phyloP scores from a whole-genome alignment of 2,113 vertebrate species.

The Oreochromis aureus region DNA sequence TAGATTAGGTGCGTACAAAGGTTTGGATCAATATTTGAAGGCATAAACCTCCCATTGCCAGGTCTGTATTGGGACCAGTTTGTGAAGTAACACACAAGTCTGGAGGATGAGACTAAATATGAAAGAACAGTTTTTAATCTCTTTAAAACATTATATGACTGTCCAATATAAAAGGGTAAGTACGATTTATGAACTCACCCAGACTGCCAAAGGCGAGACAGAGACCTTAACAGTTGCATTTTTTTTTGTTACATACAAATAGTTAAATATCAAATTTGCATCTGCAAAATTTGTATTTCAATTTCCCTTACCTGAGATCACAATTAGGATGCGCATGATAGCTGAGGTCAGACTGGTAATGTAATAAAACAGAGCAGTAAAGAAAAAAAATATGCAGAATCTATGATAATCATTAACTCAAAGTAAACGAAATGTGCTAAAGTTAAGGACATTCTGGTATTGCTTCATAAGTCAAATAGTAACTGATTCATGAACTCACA shows the following conservation, averaged over 20 bases:
- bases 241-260: background rate
- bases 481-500: background rate
- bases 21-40: slow-evolving; percentile 70
- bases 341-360: background rate
- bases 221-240: slow-evolving; percentile 34
- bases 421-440: background rate
- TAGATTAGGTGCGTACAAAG: slow-evolving; percentile 82
- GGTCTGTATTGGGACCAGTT: slow-evolving; percentile 83
- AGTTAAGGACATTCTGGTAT: background rate
- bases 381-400: background rate
- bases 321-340: slow-evolving; percentile 22
- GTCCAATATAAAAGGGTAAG: background rate
- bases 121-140: background rate
- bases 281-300: background rate
- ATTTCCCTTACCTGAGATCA: slow-evolving; percentile 37
- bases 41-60: slow-evolving; percentile 64
- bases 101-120: slow-evolving; percentile 60
- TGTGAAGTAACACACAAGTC: slow-evolving; percentile 82
- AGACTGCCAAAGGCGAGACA: slow-evolving; percentile 16
- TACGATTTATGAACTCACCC: slow-evolving; percentile 34
- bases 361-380: background rate
- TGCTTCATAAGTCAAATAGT: background rate
- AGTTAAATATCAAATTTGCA: background rate
- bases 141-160: background rate
- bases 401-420: slow-evolving; percentile 18